Conservation (phyloP, 2,888 invertebrate genomes). For the Pemphredon lugubris region DNA sequence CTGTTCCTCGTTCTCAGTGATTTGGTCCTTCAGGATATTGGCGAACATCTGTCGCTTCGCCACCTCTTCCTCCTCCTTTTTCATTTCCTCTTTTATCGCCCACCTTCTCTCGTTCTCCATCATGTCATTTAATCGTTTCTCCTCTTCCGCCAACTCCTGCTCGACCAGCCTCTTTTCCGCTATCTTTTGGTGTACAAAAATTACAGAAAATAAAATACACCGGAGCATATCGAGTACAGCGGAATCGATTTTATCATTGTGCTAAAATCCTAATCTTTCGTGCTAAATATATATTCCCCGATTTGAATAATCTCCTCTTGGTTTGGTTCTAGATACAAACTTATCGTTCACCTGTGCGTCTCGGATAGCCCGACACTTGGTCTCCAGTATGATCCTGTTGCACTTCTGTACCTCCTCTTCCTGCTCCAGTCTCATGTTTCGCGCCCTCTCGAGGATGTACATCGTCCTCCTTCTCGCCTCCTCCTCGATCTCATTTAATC, state of each 20-base stretch:
- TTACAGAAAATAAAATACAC: neutral
- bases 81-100: slow-evolving; percentile 83
- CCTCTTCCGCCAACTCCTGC: slow-evolving; percentile 78
- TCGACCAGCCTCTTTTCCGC: slow-evolving; percentile 79
- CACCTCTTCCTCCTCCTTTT: slow-evolving; percentile 82
- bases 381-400: slow-evolving; percentile 90
- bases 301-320: too few species aligned
- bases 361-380: slow-evolving; percentile 92
- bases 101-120: slow-evolving; percentile 87
- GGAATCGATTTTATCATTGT: too few species aligned
- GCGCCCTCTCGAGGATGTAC: slow-evolving; percentile 82
- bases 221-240: too few species aligned
- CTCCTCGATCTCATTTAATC: slow-evolving; percentile 80
- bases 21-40: slow-evolving; percentile 84
- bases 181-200: too few species aligned
- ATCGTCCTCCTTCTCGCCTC: slow-evolving; percentile 82
- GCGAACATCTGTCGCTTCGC: slow-evolving; percentile 82
- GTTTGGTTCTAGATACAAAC: neutral
- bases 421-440: slow-evolving; percentile 83
- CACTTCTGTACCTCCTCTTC: slow-evolving; percentile 87
- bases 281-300: too few species aligned
- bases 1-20: slow-evolving; percentile 82
- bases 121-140: slow-evolving; percentile 84
- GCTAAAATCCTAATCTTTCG: too few species aligned
- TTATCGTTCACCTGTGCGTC: slow-evolving; percentile 87